A percentile compares a stretch with the other conserved stretches of the same genome.
phyloP scores from a whole-genome alignment of 2,797 vertebrate species.

The Psittacula derbiana region DNA sequence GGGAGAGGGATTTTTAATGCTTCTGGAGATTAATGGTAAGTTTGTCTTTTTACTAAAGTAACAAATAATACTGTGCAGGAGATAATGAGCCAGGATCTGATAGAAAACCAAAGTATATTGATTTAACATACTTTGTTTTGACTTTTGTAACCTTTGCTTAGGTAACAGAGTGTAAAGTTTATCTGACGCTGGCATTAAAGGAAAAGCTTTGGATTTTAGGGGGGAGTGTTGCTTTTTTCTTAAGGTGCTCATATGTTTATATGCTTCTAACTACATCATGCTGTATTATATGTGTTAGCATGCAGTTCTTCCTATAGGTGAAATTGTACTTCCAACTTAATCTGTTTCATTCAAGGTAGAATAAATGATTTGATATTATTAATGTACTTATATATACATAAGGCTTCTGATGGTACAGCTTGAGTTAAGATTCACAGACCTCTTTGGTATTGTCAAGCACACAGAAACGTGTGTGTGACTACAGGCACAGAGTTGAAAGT shows the following conservation, averaged over 20 bases:
- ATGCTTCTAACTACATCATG: not conserved
- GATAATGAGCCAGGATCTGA: not conserved
- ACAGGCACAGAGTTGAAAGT: not conserved
- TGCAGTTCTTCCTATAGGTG: not conserved
- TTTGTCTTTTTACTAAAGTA: not conserved
- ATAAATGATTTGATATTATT: not conserved
- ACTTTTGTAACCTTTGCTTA: not conserved
- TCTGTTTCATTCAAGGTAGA: not conserved
- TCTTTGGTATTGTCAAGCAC: not conserved
- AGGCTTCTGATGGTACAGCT: not conserved
- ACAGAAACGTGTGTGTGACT: not conserved
- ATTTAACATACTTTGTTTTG: not conserved
- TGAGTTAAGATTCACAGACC: not conserved
- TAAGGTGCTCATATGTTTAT: not conserved
- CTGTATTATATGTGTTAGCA: accelerated
- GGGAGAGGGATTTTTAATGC: not conserved
- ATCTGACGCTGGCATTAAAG: not conserved
- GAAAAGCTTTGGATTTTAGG: not conserved
- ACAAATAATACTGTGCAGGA: not conserved
- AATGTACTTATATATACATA: not conserved
- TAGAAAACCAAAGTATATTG: not conserved
- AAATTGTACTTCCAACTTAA: not conserved
- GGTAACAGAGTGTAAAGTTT: not conserved
- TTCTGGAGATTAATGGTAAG: not conserved
- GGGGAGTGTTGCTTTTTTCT: not conserved